Conservation (phyloP, 1,140 invertebrate species). For the Aphis craccivora region DNA sequence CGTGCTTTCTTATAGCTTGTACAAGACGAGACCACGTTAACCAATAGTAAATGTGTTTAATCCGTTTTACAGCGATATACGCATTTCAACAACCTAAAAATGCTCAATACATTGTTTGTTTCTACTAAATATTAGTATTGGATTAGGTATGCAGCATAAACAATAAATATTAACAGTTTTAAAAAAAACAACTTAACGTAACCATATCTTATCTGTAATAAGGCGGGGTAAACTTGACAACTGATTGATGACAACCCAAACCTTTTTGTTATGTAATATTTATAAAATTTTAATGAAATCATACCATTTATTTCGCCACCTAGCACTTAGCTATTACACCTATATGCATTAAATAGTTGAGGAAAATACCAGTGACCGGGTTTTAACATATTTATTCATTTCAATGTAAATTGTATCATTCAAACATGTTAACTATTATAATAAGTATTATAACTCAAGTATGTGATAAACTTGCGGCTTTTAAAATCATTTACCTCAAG, state of each 20-base stretch:
- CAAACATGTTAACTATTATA: neutral
- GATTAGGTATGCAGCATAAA: slow-evolving; percentile 35
- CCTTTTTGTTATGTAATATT: slow-evolving; percentile 23
- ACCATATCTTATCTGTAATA: slow-evolving; percentile 46
- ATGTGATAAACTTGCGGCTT: neutral
- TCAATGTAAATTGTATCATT: neutral
- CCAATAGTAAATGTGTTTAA: slow-evolving; percentile 27
- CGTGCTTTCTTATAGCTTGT: neutral
- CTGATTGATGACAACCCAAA: slow-evolving; percentile 48
- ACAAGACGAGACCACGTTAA: neutral
- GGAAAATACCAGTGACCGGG: neutral
- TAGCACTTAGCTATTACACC: slow-evolving; percentile 12
- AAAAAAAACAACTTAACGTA: slow-evolving; percentile 41
- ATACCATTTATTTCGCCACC: slow-evolving; percentile 46
- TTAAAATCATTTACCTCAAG: neutral
- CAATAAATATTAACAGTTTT: slow-evolving; percentile 22
- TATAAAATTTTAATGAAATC: slow-evolving; percentile 51
- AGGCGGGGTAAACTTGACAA: slow-evolving; percentile 41
- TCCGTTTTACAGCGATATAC: slow-evolving; percentile 18
- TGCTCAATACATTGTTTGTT: slow-evolving; percentile 31
- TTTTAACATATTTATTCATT: neutral
- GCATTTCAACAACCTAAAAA: slow-evolving; percentile 35
- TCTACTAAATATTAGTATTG: slow-evolving; percentile 43
- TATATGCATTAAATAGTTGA: neutral
- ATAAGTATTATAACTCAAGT: neutral